Conservation (phyloP, 1,140 invertebrate species). For the Drosophila virilis region DNA sequence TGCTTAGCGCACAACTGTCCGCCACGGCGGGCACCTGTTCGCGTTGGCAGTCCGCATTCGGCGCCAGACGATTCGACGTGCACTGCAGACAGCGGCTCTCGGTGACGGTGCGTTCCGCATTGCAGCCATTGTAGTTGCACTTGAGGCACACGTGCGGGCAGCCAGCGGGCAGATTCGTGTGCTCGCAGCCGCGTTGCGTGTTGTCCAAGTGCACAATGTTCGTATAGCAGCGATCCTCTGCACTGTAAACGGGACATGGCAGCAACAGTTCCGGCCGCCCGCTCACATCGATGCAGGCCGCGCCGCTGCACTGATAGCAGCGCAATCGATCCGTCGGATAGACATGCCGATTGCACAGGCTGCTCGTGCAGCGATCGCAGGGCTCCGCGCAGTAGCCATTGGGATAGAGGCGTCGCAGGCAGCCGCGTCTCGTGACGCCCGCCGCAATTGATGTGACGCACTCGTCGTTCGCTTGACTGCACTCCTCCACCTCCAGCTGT, state of each 20-base stretch:
- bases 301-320: constrained; percentile 74
- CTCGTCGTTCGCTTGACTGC: constrained; percentile 35
- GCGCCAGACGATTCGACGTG: constrained; percentile 35
- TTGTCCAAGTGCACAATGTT: constrained; percentile 63
- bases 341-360: constrained; percentile 71
- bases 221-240: constrained; percentile 71
- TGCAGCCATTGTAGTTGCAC: constrained; percentile 79
- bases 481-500: constrained; percentile 75
- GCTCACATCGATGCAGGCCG: constrained; percentile 66
- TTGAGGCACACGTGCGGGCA: constrained; percentile 76
- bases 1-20: constrained; percentile 40
- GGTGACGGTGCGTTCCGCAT: constrained; percentile 57
- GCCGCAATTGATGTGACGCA: constrained; percentile 71
- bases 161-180: constrained; percentile 45
- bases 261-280: constrained; percentile 44
- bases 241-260: constrained; percentile 66
- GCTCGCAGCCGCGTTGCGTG: constrained; percentile 69
- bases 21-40: constrained; percentile 28
- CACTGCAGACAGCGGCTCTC: constrained; percentile 65
- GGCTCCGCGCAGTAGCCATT: constrained; percentile 68
- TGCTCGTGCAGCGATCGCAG: constrained; percentile 66
- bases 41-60: constrained; percentile 59
- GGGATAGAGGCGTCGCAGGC: constrained; percentile 58
- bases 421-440: constrained; percentile 68
- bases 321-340: constrained; percentile 64